Conservation (phyloP, 2,797 vertebrate species). For the Pseudochromis fuscus region DNA sequence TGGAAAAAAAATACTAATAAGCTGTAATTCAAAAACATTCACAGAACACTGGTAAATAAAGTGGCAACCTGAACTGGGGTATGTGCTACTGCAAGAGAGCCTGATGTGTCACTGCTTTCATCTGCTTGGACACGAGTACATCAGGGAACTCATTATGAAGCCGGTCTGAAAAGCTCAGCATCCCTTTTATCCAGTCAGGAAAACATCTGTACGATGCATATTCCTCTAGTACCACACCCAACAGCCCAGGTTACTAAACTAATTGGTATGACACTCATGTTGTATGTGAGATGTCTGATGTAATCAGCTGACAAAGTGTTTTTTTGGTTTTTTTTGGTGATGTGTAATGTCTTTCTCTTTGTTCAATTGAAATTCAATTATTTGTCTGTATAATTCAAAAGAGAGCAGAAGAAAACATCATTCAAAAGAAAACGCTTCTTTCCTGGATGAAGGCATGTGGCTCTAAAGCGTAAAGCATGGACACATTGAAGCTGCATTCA, state of each 20-base stretch:
- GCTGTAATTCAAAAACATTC: slow-evolving; percentile 40
- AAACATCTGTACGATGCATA: slow-evolving; percentile 47
- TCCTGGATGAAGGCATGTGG: slow-evolving; percentile 10
- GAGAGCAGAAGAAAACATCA: slow-evolving; percentile 25
- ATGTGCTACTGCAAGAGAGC: slow-evolving; percentile 43
- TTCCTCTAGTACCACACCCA: slow-evolving; percentile 16
- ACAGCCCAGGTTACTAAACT: slow-evolving; percentile 32
- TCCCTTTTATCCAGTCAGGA: slow-evolving; percentile 41
- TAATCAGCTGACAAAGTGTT: slow-evolving; percentile 17
- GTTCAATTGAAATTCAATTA: slow-evolving; percentile 6
- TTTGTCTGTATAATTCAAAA: slow-evolving; percentile 16
- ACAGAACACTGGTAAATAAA: slow-evolving; percentile 35
- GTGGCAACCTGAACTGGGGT: slow-evolving; percentile 55
- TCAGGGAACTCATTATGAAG: slow-evolving; percentile 76
- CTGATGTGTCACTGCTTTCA: slow-evolving; percentile 63
- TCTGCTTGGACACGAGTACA: slow-evolving; percentile 57
- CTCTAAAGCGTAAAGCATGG: slow-evolving; percentile 38
- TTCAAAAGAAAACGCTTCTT: slow-evolving; percentile 26
- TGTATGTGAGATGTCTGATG: slow-evolving; percentile 19
- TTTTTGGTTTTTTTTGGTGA: slow-evolving; percentile 8
- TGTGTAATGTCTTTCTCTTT: slow-evolving; percentile 24
- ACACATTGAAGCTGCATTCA: slow-evolving; percentile 34
- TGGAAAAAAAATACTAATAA: slow-evolving; percentile 57
- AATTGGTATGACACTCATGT: slow-evolving; percentile 35
- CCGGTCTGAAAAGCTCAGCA: slow-evolving; percentile 49